Evolutionary conservation across 2,113 vertebrate genomes (phyloP).

Genomic region (Athene cunicularia): DNA sequence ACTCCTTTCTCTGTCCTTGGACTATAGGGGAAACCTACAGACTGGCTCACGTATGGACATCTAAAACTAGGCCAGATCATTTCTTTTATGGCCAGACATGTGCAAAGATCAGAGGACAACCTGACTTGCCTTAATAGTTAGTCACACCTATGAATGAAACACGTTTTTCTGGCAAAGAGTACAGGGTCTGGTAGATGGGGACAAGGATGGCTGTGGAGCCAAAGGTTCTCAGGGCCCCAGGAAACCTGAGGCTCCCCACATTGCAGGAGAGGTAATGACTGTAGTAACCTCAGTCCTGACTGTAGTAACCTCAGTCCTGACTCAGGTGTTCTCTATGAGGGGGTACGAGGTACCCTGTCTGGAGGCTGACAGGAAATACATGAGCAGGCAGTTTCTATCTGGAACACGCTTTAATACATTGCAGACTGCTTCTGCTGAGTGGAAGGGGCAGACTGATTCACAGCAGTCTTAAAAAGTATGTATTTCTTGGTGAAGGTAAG

Average conservation of each 20-base stretch:
- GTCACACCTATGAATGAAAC: accelerated
- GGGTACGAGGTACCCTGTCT: not conserved
- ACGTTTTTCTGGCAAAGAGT: not conserved
- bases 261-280: accelerated
- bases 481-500: not conserved
- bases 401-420: not conserved
- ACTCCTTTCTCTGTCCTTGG: not conserved
- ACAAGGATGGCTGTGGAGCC: not conserved
- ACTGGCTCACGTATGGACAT: not conserved
- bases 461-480: not conserved
- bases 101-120: not conserved
- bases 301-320: not conserved
- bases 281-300: not conserved
- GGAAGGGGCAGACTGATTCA: not conserved
- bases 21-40: not conserved
- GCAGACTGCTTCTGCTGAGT: not conserved
- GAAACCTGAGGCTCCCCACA: accelerated
- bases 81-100: not conserved
- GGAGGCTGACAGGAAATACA: not conserved
- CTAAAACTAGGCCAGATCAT: not conserved
- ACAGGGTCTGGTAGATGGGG: not conserved
- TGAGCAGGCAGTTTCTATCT: not conserved
- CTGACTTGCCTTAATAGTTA: not conserved
- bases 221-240: not conserved
- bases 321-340: not conserved